phyloP scores from a whole-genome alignment of 2,888 invertebrate genomes.

The Diadromus collaris region DNA sequence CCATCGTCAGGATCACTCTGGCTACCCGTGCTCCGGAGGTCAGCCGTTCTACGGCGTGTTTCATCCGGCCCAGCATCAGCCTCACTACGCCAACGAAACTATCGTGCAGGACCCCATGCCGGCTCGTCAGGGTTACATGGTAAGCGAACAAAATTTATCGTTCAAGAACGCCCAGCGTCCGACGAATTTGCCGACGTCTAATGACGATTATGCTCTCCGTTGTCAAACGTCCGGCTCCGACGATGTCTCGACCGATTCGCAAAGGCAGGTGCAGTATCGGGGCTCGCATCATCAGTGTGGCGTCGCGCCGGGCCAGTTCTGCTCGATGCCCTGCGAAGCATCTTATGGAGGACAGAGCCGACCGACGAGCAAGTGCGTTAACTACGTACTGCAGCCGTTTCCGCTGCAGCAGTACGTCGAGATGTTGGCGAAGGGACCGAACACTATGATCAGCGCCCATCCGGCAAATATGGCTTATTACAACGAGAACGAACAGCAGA shows the following conservation, averaged over 20 bases:
- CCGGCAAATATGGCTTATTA: not conserved
- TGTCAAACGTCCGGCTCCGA: not conserved
- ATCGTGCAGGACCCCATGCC: not conserved
- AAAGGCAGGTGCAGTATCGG: not conserved
- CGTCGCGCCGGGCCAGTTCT: not conserved
- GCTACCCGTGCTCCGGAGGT: not conserved
- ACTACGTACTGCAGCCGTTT: not conserved
- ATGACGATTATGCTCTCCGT: not conserved
- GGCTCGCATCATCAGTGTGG: not conserved
- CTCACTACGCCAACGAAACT: not conserved
- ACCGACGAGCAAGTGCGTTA: not conserved
- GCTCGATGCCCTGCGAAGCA: not conserved
- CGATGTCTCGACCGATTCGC: not conserved
- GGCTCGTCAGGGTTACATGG: not conserved
- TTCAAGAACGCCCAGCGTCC: not conserved
- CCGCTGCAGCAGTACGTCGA: not conserved
- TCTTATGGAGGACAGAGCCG: not conserved
- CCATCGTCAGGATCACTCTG: not conserved
- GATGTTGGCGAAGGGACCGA: not conserved
- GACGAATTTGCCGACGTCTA: not conserved
- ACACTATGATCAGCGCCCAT: not conserved
- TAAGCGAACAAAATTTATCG: not conserved
- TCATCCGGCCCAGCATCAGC: not conserved
- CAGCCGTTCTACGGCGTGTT: not conserved
- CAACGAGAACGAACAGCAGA: not conserved